phyloP scores from a whole-genome alignment of 2,113 vertebrate species.

The Pleuronectes platessa region DNA sequence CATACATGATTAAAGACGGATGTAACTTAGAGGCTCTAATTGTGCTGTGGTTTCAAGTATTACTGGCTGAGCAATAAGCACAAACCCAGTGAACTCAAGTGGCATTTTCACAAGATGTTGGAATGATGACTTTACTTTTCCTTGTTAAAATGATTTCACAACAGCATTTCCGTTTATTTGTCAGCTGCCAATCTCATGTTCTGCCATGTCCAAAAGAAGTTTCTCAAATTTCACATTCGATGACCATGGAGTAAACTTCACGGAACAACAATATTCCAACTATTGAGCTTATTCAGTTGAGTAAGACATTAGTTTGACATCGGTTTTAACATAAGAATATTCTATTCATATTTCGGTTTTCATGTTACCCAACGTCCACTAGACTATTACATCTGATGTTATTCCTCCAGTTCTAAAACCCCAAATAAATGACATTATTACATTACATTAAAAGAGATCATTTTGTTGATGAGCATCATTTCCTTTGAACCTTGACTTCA shows the following conservation, averaged over 20 bases:
- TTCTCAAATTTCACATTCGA: not conserved
- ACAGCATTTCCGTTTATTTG: not conserved
- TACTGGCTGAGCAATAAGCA: not conserved
- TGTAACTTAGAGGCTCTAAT: not conserved
- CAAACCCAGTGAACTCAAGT: not conserved
- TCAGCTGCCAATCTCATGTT: not conserved
- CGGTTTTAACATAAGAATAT: too few relatives aligned
- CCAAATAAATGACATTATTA: too few relatives aligned
- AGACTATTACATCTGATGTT: too few relatives aligned
- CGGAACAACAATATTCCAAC: not conserved
- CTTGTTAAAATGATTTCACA: not conserved
- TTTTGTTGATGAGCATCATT: too few relatives aligned
- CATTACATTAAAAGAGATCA: too few relatives aligned
- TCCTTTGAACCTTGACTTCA: too few relatives aligned
- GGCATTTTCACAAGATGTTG: not conserved
- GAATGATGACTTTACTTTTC: not conserved
- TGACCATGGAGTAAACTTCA: not conserved
- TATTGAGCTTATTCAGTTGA: too few relatives aligned
- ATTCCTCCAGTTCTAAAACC: too few relatives aligned
- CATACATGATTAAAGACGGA: not conserved
- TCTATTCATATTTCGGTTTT: too few relatives aligned
- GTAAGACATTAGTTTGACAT: too few relatives aligned
- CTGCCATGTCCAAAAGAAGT: not conserved
- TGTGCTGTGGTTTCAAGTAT: not conserved
- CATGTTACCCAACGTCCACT: too few relatives aligned